These are phyloP conservation scores for Ypsolopha sequella DNA, from an alignment of 2,888 invertebrate species.

Conservation along the genomic window DNA sequence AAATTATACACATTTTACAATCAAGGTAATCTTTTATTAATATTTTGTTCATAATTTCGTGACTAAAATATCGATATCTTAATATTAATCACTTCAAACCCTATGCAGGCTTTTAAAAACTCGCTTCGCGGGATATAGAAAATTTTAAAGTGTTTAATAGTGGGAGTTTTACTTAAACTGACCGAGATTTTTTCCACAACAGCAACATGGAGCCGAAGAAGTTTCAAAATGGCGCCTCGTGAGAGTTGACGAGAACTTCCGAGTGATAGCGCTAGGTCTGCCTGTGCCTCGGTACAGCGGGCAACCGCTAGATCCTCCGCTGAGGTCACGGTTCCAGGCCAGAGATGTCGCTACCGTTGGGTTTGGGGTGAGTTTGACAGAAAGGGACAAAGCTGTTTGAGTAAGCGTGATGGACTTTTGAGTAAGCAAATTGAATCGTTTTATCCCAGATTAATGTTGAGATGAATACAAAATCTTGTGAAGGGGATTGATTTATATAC, in stretches of 20 bases:
- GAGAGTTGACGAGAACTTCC: conserved; percentile 91
- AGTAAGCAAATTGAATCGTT: no score
- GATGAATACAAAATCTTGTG: no score
- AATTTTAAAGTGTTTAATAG: no score
- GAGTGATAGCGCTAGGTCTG: conserved; percentile 92
- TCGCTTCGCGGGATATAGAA: no score
- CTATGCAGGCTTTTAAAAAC: no score
- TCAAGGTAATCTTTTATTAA: no score
- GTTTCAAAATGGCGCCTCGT: conserved; percentile 90
- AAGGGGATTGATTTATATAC: no score
- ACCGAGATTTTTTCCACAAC: neutral
- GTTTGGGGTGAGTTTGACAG: conserved; percentile 71
- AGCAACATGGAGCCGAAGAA: conserved; percentile 85
- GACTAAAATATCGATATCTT: no score
- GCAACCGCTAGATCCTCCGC: conserved; percentile 95
- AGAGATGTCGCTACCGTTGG: conserved; percentile 79
- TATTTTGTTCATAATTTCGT: no score
- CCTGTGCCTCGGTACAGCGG: conserved; percentile 91
- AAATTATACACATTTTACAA: no score
- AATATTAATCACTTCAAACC: no score
- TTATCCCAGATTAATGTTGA: no score
- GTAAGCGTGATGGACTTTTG: neutral
- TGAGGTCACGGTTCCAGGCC: conserved; percentile 95
- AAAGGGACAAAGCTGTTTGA: neutral
- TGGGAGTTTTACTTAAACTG: neutral